Conservation (phyloP, 1,140 invertebrate species). For the Drosophila sp. region DNA sequence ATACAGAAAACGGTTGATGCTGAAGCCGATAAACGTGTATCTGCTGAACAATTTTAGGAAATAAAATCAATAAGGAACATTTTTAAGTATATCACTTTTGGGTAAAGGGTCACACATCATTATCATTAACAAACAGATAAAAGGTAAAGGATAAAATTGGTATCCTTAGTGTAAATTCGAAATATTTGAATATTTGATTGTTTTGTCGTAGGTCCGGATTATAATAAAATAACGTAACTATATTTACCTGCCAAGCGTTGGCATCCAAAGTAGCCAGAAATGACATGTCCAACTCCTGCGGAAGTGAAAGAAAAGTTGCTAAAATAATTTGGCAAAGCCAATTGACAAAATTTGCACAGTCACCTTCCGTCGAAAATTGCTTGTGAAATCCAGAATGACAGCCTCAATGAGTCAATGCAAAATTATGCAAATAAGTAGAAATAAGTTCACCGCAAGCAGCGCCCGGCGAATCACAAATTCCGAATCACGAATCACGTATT, state of each 20-base stretch:
- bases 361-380: constrained; percentile 83
- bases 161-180: too few species aligned
- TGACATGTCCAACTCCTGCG: constrained; percentile 85
- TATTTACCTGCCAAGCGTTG: constrained; percentile 85
- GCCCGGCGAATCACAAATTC: constrained; percentile 13
- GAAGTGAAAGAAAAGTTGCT: constrained; percentile 70
- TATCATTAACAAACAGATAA: too few species aligned
- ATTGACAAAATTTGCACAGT: constrained; percentile 19
- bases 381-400: constrained; percentile 84
- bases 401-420: constrained; percentile 57
- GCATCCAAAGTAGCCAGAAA: constrained; percentile 85
- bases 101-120: too few species aligned
- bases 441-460: constrained; percentile 5
- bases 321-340: constrained; percentile 68
- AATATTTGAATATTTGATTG: too few species aligned
- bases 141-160: too few species aligned
- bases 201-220: constrained; percentile 1
- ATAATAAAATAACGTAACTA: constrained; percentile 31
- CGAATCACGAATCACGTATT: constrained; percentile 31
- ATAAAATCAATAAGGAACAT: too few species aligned
- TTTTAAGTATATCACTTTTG: too few species aligned
- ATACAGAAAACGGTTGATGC: too few species aligned
- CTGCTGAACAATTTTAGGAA: too few species aligned
- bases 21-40: too few species aligned
- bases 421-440: constrained; percentile 68